phyloP scores from a whole-genome alignment of 35 echinoderm and acorn worm genomes.

The Stichopus chloronotus region DNA sequence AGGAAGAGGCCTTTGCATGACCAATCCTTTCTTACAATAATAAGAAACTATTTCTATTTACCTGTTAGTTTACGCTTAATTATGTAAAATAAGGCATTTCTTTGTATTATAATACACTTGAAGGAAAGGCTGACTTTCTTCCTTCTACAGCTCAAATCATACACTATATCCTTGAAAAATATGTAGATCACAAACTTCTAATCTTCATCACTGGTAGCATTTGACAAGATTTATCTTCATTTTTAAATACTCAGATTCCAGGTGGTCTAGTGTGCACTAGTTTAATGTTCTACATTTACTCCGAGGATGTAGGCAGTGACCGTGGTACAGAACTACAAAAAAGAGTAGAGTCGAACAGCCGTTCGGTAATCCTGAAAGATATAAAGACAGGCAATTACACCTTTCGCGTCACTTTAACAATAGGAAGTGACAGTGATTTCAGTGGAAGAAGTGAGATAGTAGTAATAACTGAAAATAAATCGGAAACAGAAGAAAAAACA shows the following conservation, averaged over 20 bases:
- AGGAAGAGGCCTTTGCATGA: no score
- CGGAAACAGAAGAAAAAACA: not conserved
- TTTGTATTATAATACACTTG: not conserved
- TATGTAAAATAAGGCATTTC: no score
- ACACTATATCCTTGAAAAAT: not conserved
- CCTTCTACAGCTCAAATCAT: not conserved
- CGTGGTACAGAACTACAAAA: not conserved
- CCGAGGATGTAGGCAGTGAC: not conserved
- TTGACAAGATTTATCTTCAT: not conserved
- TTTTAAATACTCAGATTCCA: not conserved
- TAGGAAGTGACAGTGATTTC: not conserved
- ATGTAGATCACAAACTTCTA: not conserved
- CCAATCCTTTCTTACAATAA: no score
- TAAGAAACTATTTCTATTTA: no score
- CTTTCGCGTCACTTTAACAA: slow-evolving; percentile 9
- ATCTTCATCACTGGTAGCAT: not conserved
- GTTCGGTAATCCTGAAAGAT: not conserved
- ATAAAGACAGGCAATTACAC: not conserved
- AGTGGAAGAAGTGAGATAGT: not conserved
- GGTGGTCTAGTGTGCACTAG: not conserved
- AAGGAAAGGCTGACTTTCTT: not conserved
- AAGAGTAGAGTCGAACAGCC: not conserved
- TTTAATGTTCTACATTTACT: not conserved
- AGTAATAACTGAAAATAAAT: not conserved
- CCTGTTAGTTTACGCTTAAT: no score